Percentiles rank a stretch among this genome's conserved stretches.
phyloP scores from a whole-genome alignment of 2,888 invertebrate genomes.

The Orthonevra nobilis region DNA sequence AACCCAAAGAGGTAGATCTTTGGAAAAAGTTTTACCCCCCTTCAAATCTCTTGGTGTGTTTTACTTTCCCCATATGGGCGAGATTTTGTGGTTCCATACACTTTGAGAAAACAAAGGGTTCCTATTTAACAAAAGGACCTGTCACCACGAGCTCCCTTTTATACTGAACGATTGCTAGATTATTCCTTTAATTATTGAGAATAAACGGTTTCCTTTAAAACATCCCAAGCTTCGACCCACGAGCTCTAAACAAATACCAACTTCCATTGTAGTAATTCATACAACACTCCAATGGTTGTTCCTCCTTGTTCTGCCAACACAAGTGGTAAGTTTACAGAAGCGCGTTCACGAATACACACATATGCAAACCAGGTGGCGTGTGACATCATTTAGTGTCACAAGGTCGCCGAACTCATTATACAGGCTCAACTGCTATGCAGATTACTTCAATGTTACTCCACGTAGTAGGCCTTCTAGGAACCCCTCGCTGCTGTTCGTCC shows the following conservation, averaged over 20 bases:
- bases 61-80: not conserved
- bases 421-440: slow-evolving; percentile 32
- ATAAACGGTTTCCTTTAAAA: slow-evolving; percentile 62
- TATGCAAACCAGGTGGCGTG: slow-evolving; percentile 48
- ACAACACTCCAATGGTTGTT: slow-evolving; percentile 32
- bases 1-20: slow-evolving; percentile 7
- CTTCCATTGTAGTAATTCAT: slow-evolving; percentile 47
- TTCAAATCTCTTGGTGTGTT: slow-evolving; percentile 17
- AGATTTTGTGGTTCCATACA: slow-evolving; percentile 23
- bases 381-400: slow-evolving; percentile 58
- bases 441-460: too few species aligned
- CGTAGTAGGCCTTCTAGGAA: not conserved
- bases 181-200: slow-evolving; percentile 67
- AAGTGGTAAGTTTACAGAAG: too few species aligned
- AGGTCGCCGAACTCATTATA: slow-evolving; percentile 61
- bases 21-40: slow-evolving; percentile 21
- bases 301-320: slow-evolving; percentile 1
- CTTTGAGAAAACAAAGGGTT: not conserved
- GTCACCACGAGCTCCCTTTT: not conserved
- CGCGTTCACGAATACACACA: not conserved
- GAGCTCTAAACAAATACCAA: slow-evolving; percentile 53
- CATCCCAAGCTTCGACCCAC: slow-evolving; percentile 25
- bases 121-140: slow-evolving; percentile 1
- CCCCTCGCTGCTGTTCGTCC: slow-evolving; percentile 54
- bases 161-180: slow-evolving; percentile 46